Conservation (phyloP, 2,888 invertebrate genomes). For the Mesodorylaimus sp. region DNA sequence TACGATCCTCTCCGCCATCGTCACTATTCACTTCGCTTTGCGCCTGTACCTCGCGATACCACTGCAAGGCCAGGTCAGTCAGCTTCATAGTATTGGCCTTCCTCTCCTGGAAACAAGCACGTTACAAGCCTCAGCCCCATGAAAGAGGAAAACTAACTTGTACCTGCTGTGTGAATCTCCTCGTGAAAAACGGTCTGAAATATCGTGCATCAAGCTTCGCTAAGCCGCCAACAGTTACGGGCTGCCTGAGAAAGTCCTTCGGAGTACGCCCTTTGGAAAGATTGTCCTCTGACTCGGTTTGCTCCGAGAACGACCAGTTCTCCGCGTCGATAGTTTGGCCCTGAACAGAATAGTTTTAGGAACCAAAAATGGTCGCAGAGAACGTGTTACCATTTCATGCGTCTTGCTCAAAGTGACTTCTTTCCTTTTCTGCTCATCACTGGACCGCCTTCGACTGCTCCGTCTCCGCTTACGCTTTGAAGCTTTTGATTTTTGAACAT, state of each 20-base stretch:
- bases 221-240: conserved; percentile 70
- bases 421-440: not conserved
- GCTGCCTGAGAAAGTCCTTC: too few relatives aligned
- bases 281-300: not conserved
- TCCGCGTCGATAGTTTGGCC: conserved; percentile 82
- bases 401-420: conserved; percentile 65
- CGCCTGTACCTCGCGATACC: conserved; percentile 72
- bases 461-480: conserved; percentile 40
- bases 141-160: conserved; percentile 13
- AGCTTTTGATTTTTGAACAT: not conserved
- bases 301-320: conserved; percentile 39
- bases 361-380: conserved; percentile 9
- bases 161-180: conserved; percentile 81
- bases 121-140: not conserved
- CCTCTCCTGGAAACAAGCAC: conserved; percentile 48
- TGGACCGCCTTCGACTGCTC: not conserved
- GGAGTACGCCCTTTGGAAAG: conserved; percentile 66
- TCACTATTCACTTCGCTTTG: conserved; percentile 18
- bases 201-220: conserved; percentile 76
- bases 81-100: conserved; percentile 90
- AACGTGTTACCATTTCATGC: conserved; percentile 57
- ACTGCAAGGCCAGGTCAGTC: conserved; percentile 83
- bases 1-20: conserved; percentile 9
- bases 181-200: conserved; percentile 83
- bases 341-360: conserved; percentile 22